Percentiles rank a stretch among this genome's conserved stretches.
Evolutionary conservation across 1,140 invertebrate genomes (phyloP).

Genomic region (Brachionus manjavacas): DNA sequence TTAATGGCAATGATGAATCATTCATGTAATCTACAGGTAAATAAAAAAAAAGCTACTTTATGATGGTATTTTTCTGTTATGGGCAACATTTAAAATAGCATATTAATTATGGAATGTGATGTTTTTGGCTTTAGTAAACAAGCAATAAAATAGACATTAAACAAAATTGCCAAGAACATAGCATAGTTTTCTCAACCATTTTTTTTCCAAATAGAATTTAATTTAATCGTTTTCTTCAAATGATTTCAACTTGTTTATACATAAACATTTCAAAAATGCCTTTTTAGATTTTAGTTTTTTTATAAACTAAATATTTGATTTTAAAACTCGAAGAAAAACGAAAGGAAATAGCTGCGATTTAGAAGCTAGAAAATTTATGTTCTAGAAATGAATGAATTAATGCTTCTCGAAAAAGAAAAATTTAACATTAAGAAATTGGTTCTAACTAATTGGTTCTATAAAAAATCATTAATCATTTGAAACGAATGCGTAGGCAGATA

Average conservation of each 20-base stretch:
- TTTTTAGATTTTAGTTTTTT: not conserved
- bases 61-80: constrained; percentile 12
- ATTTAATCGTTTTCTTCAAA: not conserved
- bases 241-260: not conserved
- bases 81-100: not conserved
- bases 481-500: not conserved
- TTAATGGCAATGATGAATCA: not conserved
- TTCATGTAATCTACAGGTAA: not conserved
- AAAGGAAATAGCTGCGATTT: not conserved
- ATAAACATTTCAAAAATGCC: not conserved
- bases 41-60: not conserved
- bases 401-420: not conserved
- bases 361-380: not conserved
- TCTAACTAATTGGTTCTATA: constrained; percentile 9
- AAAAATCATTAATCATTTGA: constrained; percentile 25
- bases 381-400: not conserved
- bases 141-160: constrained; percentile 31
- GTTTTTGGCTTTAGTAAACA: not conserved
- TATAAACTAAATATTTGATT: constrained; percentile 1
- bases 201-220: not conserved
- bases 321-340: not conserved
- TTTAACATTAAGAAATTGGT: not conserved
- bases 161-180: not conserved
- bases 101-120: not conserved
- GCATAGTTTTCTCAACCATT: not conserved